Evolutionary conservation across 2,113 vertebrate genomes (phyloP).

Genomic region (Actenoides lindsayi): DNA sequence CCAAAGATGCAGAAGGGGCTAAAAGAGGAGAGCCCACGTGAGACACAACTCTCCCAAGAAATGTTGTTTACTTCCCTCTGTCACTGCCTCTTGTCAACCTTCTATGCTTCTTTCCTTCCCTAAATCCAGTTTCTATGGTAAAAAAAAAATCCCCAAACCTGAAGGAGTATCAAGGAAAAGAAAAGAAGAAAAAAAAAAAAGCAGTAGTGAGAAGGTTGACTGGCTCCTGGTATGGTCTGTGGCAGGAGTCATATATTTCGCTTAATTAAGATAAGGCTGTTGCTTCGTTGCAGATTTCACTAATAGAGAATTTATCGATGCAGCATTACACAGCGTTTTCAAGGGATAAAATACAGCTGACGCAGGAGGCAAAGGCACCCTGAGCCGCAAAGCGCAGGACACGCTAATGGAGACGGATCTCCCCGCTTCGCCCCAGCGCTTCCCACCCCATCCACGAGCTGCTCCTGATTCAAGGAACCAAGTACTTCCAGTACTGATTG

Average conservation of each 20-base stretch:
- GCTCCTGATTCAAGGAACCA: background rate
- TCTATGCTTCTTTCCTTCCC: background rate
- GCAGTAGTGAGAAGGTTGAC: background rate
- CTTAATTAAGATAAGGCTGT: slow-evolving; percentile 70
- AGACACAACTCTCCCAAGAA: background rate
- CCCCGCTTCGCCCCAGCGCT: background rate
- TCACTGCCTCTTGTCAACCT: background rate
- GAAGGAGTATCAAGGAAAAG: background rate
- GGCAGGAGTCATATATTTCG: slow-evolving; percentile 64
- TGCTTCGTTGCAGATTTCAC: slow-evolving; percentile 60
- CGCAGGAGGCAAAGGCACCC: slow-evolving; percentile 47
- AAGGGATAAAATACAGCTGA: slow-evolving; percentile 54
- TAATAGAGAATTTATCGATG: slow-evolving; percentile 59
- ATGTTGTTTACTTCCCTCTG: background rate
- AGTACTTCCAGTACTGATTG: background rate
- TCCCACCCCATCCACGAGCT: background rate
- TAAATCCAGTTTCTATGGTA: background rate
- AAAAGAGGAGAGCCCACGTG: background rate
- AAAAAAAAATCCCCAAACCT: background rate
- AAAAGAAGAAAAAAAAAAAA: background rate
- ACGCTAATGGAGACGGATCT: slow-evolving; percentile 54
- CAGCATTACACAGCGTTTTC: slow-evolving; percentile 6
- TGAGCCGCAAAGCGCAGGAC: slow-evolving; percentile 6
- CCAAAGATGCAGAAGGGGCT: background rate
- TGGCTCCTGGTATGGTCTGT: background rate